A percentile compares a stretch with the other conserved stretches of the same genome.
phyloP scores from a whole-genome alignment of 92 coral and sea anemone genomes.

The Hydrozoanthus gracilis region DNA sequence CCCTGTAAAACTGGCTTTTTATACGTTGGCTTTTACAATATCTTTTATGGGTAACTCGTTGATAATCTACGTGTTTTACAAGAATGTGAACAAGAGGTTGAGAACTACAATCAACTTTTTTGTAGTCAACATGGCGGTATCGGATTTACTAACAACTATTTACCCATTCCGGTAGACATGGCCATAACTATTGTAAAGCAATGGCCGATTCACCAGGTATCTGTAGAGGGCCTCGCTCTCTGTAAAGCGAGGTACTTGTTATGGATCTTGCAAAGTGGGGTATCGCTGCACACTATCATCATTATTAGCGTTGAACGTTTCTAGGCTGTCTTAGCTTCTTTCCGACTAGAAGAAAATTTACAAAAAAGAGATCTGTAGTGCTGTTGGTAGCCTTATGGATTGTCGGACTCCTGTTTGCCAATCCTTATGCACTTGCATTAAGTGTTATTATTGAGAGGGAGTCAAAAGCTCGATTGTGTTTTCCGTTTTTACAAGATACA shows the following conservation, averaged over 20 bases:
- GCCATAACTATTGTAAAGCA: background rate
- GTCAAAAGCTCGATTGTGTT: background rate
- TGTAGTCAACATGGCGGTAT: no score
- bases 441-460: background rate
- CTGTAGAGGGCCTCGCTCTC: background rate
- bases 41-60: background rate
- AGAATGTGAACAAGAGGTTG: background rate
- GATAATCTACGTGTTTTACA: background rate
- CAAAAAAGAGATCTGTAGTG: background rate
- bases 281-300: background rate
- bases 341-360: background rate
- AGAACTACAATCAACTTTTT: no score
- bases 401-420: background rate
- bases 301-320: background rate
- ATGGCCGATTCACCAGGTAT: background rate
- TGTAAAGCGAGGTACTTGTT: background rate
- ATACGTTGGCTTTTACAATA: background rate
- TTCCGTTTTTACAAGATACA: background rate
- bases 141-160: no score
- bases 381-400: background rate
- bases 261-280: background rate
- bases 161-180: no score
- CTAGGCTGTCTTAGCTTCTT: background rate
- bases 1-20: no score
- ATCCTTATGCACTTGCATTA: background rate